Conservation (phyloP, 2,113 vertebrate species). For the Ceyx margarethae region DNA sequence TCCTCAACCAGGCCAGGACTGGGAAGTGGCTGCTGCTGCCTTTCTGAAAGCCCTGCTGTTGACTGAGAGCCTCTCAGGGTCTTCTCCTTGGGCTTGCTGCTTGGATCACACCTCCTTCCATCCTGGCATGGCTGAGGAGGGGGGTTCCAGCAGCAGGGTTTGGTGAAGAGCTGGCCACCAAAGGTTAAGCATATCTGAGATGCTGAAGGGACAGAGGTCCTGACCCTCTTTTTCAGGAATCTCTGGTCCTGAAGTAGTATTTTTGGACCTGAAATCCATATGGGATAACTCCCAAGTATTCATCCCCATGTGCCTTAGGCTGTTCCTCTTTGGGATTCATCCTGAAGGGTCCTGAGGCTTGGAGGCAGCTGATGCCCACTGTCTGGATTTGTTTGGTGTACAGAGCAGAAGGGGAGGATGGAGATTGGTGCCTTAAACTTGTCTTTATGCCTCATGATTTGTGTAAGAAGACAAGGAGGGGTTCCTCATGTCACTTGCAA, state of each 20-base stretch:
- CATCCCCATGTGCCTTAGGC: constrained; percentile 6
- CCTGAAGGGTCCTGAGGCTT: background rate
- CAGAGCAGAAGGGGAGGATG: background rate
- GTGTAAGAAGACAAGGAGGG: background rate
- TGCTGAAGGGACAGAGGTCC: background rate
- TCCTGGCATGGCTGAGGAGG: background rate
- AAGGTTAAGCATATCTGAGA: background rate
- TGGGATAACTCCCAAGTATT: background rate
- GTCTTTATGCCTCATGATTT: constrained; percentile 21
- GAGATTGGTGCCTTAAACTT: constrained; percentile 27
- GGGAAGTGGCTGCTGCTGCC: background rate
- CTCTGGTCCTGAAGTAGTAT: background rate
- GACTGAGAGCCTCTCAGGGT: background rate
- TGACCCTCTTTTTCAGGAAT: background rate
- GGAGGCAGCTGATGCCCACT: background rate
- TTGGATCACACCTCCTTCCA: background rate
- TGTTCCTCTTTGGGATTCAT: background rate
- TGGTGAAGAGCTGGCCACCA: background rate
- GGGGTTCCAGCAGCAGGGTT: background rate
- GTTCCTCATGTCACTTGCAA: constrained; percentile 57
- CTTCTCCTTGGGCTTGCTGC: background rate
- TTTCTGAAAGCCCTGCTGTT: background rate
- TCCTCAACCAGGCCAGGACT: background rate
- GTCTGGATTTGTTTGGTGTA: background rate
- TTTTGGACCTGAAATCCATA: background rate